phyloP scores from a whole-genome alignment of 2,113 vertebrate species.

The Tragelaphus buxtoni region DNA sequence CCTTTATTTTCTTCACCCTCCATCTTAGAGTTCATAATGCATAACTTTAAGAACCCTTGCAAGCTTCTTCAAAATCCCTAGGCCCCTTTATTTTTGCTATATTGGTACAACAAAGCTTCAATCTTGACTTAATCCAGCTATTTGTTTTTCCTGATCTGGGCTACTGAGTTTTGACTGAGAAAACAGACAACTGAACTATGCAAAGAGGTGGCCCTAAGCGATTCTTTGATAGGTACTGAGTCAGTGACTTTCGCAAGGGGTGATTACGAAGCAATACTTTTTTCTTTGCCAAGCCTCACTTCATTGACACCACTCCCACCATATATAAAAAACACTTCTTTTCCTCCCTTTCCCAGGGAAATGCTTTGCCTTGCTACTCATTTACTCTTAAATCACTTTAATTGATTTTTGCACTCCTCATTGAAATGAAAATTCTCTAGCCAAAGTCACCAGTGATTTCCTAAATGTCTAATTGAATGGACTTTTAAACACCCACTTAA shows the following conservation, averaged over 20 bases:
- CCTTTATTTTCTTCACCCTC: not conserved
- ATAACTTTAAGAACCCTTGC: not conserved
- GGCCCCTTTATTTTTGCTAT: not conserved
- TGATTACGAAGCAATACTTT: not conserved
- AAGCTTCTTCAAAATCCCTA: not conserved
- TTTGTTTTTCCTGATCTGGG: not conserved
- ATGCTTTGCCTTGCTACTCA: not conserved
- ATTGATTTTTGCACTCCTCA: not conserved
- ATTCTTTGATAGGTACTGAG: not conserved
- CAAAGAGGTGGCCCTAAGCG: not conserved
- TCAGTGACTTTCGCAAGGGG: not conserved
- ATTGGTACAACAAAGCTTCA: not conserved
- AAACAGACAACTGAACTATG: not conserved
- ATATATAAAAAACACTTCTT: not conserved
- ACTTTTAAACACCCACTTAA: not conserved
- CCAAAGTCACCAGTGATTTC: not conserved
- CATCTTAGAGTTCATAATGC: not conserved
- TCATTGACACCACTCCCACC: not conserved
- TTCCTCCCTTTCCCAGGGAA: not conserved
- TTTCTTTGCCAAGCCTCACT: not conserved
- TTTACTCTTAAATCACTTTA: not conserved
- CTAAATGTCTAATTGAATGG: not conserved
- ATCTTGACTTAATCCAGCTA: not conserved
- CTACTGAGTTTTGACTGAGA: not conserved
- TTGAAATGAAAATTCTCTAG: constrained; percentile 11